phyloP scores from a whole-genome alignment of 2,113 vertebrate species.

The Nicator chloris region DNA sequence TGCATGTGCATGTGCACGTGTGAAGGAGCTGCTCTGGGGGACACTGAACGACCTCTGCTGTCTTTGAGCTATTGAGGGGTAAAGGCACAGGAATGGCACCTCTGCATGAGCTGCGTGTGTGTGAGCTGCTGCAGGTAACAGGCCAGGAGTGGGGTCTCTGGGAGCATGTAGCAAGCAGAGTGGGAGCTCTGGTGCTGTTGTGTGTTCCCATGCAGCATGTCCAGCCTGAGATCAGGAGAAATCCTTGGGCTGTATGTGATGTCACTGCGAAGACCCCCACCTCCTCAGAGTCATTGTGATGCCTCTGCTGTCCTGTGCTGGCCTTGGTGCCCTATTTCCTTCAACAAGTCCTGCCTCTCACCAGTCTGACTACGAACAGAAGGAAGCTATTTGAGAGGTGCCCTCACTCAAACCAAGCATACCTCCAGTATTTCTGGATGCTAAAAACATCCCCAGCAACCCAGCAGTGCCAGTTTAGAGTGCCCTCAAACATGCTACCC shows the following conservation, averaged over 20 bases:
- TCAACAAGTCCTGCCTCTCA: not conserved
- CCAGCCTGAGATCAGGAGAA: not conserved
- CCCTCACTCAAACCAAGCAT: not conserved
- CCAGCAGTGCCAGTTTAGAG: not conserved
- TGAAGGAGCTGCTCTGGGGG: not conserved
- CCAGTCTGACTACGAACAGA: not conserved
- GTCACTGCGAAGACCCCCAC: not conserved
- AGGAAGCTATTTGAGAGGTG: not conserved
- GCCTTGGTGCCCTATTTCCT: not conserved
- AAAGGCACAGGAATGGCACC: not conserved
- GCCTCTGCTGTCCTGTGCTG: not conserved
- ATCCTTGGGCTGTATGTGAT: not conserved
- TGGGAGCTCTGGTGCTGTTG: not conserved
- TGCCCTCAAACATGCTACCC: not conserved
- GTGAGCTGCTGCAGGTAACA: not conserved
- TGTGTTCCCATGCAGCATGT: not conserved
- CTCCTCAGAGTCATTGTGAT: not conserved
- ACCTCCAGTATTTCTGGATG: not conserved
- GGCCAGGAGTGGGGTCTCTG: not conserved
- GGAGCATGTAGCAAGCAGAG: not conserved
- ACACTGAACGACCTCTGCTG: not conserved
- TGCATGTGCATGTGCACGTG: not conserved
- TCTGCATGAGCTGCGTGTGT: fast-evolving
- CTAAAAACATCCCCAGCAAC: not conserved
- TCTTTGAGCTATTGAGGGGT: not conserved